phyloP scores from a whole-genome alignment of 2,113 vertebrate genomes.

The Ceyx margarethae region DNA sequence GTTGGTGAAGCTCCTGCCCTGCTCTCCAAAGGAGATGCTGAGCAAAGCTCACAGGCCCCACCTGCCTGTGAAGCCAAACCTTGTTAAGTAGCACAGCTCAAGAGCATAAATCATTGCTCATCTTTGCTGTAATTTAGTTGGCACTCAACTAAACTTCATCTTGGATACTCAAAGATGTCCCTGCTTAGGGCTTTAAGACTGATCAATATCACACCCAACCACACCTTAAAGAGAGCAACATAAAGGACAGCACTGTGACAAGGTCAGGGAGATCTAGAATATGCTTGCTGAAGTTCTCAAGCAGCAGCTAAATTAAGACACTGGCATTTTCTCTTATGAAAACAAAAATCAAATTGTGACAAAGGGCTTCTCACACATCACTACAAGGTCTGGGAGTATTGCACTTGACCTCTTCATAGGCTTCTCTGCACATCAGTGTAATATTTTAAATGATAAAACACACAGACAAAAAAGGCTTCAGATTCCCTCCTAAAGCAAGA shows the following conservation, averaged over 20 bases:
- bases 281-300: background rate
- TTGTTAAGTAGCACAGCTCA: background rate
- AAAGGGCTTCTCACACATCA: background rate
- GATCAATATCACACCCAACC: background rate
- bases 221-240: background rate
- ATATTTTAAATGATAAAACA: background rate
- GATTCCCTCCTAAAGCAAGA: background rate
- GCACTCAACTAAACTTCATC: background rate
- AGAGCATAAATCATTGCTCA: background rate
- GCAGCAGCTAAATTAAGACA: background rate
- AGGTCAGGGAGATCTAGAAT: background rate
- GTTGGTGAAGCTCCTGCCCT: background rate
- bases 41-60: fast-evolving
- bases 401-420: background rate
- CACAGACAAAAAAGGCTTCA: background rate
- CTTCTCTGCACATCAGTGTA: background rate
- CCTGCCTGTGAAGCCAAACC: background rate
- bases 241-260: background rate
- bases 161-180: background rate
- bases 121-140: background rate
- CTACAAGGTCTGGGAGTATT: background rate
- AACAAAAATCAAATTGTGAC: background rate
- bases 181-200: background rate
- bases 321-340: background rate
- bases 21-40: background rate